Percentiles rank a stretch among this genome's conserved stretches.
phyloP scores from a whole-genome alignment of 2,113 vertebrate species.

The Percina caprodes region DNA sequence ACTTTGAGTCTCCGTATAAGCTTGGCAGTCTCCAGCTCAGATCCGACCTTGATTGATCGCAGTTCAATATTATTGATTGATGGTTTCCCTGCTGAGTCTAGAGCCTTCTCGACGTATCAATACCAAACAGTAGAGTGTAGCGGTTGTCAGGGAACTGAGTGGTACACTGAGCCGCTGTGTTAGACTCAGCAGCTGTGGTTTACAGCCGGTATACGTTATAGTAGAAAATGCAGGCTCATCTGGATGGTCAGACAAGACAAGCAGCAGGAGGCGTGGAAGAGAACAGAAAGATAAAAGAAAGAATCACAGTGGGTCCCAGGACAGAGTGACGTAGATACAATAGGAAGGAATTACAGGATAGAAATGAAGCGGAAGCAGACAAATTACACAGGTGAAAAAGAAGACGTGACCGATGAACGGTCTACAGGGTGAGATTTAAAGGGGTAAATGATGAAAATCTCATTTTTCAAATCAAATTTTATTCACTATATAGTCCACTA shows the following conservation, averaged over 20 bases:
- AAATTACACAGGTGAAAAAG: constrained; percentile 7
- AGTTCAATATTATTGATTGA: constrained; percentile 75
- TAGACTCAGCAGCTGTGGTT: constrained; percentile 20
- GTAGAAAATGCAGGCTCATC: background rate
- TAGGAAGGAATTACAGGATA: constrained; percentile 4
- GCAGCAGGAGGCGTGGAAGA: constrained; percentile 2
- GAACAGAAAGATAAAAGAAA: constrained; percentile 9
- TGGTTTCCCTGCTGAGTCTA: constrained; percentile 59
- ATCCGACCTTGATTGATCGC: constrained; percentile 72
- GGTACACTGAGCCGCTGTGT: constrained; percentile 13
- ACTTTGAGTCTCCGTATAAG: constrained; percentile 70
- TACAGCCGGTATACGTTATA: constrained; percentile 5
- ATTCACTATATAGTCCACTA: no score
- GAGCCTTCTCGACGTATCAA: constrained; percentile 58
- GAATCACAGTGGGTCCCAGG: background rate
- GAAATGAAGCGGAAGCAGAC: constrained; percentile 6
- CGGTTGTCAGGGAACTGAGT: constrained; percentile 25
- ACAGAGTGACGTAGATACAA: background rate
- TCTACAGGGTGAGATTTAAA: constrained; percentile 7
- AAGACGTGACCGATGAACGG: constrained; percentile 11
- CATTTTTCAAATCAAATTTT: no score
- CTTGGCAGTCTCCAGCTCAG: constrained; percentile 53
- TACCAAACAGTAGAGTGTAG: constrained; percentile 32
- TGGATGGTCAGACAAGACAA: constrained; percentile 19
- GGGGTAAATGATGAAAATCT: constrained; percentile 31